These are phyloP conservation scores for Zaprionus gabonicus DNA, from an alignment of 1,140 invertebrate genomes.

Conservation along the genomic window DNA sequence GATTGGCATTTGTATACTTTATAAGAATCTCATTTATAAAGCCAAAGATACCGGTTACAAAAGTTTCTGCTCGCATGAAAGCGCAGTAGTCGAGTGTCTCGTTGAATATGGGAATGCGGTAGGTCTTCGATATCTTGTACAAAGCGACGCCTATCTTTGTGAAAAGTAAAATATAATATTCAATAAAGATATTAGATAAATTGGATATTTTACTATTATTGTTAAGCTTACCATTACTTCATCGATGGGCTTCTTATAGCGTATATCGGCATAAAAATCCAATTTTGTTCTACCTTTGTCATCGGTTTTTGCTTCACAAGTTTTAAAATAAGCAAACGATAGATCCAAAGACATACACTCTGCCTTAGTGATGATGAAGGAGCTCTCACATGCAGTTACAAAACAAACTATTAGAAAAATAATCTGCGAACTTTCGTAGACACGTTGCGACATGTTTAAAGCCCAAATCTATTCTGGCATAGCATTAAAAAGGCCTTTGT, in stretches of 20 bases:
- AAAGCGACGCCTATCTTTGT: constrained; percentile 13
- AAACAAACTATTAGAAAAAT: neutral
- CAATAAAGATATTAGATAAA: neutral
- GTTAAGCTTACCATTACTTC: constrained; percentile 46
- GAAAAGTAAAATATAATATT: neutral
- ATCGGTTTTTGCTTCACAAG: constrained; percentile 36
- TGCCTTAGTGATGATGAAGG: neutral
- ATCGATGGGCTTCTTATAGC: constrained; percentile 43
- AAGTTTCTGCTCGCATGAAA: neutral
- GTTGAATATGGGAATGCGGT: constrained; percentile 47
- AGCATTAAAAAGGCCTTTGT: neutral
- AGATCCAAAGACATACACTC: constrained; percentile 42
- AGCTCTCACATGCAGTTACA: neutral
- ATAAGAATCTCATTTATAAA: neutral
- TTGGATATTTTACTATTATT: neutral
- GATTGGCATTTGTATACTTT: constrained; percentile 14
- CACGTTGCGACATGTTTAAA: neutral
- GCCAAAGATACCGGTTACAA: neutral
- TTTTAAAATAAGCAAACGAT: constrained; percentile 28
- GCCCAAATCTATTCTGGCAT: neutral
- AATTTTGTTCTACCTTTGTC: constrained; percentile 26
- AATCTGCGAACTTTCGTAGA: neutral
- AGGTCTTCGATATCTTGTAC: constrained; percentile 20
- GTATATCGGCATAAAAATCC: constrained; percentile 32
- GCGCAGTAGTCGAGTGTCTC: constrained; percentile 55